Evolutionary conservation across 2,888 invertebrate species (phyloP).

Genomic region (Helleia helle): DNA sequence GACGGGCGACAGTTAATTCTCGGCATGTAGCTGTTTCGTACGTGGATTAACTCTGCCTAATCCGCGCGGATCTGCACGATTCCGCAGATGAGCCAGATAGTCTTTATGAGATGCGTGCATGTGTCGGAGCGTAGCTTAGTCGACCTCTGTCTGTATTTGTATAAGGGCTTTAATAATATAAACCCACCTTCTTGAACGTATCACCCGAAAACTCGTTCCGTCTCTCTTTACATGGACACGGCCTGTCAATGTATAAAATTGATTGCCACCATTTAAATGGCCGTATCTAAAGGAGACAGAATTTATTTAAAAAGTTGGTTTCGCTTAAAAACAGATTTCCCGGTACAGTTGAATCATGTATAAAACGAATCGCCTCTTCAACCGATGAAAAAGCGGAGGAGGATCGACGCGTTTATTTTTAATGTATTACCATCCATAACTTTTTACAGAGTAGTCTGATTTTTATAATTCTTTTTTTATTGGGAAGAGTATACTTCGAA

Average conservation of each 20-base stretch:
- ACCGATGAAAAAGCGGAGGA: no score
- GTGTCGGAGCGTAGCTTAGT: no score
- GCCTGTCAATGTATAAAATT: neutral
- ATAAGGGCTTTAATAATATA: no score
- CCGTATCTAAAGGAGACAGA: neutral
- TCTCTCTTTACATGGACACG: neutral
- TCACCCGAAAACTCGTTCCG: neutral
- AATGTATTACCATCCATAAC: no score
- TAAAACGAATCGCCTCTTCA: neutral
- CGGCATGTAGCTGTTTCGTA: slow-evolving; percentile 44
- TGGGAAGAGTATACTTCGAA: no score
- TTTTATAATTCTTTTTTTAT: no score
- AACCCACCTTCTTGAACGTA: no score
- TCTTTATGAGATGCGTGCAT: no score
- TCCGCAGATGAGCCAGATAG: slow-evolving; percentile 4
- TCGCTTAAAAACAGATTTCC: neutral
- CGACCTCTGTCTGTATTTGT: no score
- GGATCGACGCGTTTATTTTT: no score
- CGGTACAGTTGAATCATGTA: neutral
- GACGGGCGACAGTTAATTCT: slow-evolving; percentile 46
- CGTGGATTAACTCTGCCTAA: slow-evolving; percentile 28
- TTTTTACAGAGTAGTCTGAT: no score
- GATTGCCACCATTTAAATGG: neutral
- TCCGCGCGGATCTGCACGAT: slow-evolving; percentile 8
- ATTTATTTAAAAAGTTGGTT: neutral